Conservation (phyloP, 2,113 vertebrate genomes). For the Caranx melampygus region DNA sequence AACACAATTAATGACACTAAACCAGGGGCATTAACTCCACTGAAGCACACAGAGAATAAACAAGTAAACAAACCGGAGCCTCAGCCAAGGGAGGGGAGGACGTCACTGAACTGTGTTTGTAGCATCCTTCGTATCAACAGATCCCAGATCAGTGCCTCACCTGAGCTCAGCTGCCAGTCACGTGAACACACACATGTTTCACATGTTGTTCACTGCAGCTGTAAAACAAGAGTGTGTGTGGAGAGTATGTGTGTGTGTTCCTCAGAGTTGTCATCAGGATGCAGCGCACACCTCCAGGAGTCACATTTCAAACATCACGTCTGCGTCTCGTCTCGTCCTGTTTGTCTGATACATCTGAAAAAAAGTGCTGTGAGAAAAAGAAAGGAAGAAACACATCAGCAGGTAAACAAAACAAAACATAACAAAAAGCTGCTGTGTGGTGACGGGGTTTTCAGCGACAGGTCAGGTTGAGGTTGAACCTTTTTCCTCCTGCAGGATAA, state of each 20-base stretch:
- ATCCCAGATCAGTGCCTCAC: constrained; percentile 16
- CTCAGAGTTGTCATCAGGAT: not conserved
- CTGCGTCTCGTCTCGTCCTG: not conserved
- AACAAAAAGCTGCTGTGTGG: not conserved
- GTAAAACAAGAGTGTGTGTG: not conserved
- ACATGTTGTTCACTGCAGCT: constrained; percentile 26
- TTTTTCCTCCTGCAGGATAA: constrained; percentile 17
- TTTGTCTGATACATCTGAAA: not conserved
- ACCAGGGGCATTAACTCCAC: constrained; percentile 22
- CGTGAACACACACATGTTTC: constrained; percentile 29
- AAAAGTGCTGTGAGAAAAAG: not conserved
- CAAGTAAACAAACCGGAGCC: constrained; percentile 43
- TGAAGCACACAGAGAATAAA: constrained; percentile 28
- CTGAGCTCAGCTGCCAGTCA: constrained; percentile 11
- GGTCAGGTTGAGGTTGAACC: constrained; percentile 14
- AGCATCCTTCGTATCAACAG: not conserved
- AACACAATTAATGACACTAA: constrained; percentile 32
- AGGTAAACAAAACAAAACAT: constrained; percentile 32
- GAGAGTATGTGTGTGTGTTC: not conserved
- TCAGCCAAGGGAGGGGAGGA: not conserved
- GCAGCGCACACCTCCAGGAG: not conserved
- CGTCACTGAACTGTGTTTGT: too few relatives aligned
- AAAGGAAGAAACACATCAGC: not conserved
- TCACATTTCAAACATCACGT: not conserved
- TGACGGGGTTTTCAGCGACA: constrained; percentile 10